Percentiles rank a stretch among this genome's conserved stretches.
These are phyloP conservation scores for Tinea trinotella DNA, from an alignment of 2,888 invertebrate species.

Conservation along the genomic window DNA sequence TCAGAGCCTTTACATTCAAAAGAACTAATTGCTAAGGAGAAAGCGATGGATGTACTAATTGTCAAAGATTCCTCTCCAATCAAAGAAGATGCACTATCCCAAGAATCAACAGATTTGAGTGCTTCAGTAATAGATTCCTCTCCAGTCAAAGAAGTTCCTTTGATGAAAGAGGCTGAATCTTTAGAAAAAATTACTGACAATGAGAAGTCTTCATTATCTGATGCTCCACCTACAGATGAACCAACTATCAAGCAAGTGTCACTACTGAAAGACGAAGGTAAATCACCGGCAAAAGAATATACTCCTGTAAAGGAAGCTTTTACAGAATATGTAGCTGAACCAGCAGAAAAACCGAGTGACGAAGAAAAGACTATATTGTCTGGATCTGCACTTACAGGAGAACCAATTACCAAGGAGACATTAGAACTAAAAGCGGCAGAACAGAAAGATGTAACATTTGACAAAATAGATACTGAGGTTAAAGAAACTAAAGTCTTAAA, in stretches of 20 bases:
- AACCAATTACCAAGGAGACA: not conserved
- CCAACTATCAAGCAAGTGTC: not conserved
- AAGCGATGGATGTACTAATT: not conserved
- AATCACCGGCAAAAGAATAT: not conserved
- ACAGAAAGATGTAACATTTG: conserved; percentile 19
- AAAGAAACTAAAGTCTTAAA: not conserved
- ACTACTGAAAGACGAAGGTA: not conserved
- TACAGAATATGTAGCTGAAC: not conserved
- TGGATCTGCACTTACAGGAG: too few relatives aligned
- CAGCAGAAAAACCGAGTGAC: not conserved
- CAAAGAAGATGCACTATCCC: not conserved
- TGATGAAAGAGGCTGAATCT: too few relatives aligned
- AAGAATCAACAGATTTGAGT: not conserved
- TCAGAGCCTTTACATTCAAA: not conserved
- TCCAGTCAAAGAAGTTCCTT: too few relatives aligned
- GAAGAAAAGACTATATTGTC: too few relatives aligned
- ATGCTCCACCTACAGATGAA: too few relatives aligned
- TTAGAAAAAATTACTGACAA: too few relatives aligned
- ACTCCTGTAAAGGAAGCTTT: not conserved
- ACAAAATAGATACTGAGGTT: not conserved
- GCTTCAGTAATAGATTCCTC: too few relatives aligned
- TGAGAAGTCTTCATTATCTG: too few relatives aligned
- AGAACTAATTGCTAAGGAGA: not conserved
- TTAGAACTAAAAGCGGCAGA: too few relatives aligned
- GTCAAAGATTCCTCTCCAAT: not conserved